Conservation (phyloP, 1,140 invertebrate genomes). For the Calosoma granatense region DNA sequence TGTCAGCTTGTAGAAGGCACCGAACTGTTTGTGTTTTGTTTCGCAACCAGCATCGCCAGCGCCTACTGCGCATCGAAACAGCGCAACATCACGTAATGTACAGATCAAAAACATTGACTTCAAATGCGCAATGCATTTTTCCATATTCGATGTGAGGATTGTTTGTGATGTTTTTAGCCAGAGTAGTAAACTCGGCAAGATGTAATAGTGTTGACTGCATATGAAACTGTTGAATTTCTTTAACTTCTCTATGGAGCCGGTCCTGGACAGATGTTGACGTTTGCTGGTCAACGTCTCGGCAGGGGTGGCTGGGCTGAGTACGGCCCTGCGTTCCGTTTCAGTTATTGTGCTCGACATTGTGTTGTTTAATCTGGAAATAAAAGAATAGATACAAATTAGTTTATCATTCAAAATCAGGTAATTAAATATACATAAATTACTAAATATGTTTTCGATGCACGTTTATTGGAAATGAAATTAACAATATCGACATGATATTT, state of each 20-base stretch:
- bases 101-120: conserved; percentile 3
- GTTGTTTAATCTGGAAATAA: background rate
- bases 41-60: background rate
- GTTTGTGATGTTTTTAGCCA: conserved; percentile 1
- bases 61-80: background rate
- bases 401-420: too few relatives aligned
- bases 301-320: too few relatives aligned
- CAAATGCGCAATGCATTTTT: background rate
- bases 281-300: background rate
- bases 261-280: background rate
- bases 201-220: background rate
- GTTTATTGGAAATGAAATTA: too few relatives aligned
- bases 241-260: background rate
- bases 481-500: too few relatives aligned
- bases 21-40: background rate
- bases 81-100: background rate
- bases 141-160: background rate
- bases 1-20: background rate
- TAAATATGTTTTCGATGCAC: too few relatives aligned
- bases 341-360: conserved; percentile 4
- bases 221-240: background rate
- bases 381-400: too few relatives aligned
- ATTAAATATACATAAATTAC: too few relatives aligned
- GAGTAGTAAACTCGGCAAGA: background rate
- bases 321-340: background rate